These are phyloP conservation scores for Harpalus rubripes DNA, from an alignment of 2,888 invertebrate species.

Conservation along the genomic window DNA sequence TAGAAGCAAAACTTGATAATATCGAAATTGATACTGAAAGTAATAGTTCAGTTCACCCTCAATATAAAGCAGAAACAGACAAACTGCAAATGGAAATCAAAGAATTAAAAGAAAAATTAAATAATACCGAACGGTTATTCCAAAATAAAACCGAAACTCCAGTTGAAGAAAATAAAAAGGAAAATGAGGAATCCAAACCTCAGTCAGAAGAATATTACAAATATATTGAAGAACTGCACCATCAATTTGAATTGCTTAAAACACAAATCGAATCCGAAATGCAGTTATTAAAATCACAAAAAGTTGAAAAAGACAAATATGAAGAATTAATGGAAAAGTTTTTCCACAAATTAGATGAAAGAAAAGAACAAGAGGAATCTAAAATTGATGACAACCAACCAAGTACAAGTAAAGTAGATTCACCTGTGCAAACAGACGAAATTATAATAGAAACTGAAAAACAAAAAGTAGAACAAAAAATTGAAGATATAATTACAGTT, in stretches of 20 bases:
- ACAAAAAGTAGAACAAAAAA: slow-evolving; percentile 8
- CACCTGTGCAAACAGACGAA: slow-evolving; percentile 66
- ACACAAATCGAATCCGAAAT: slow-evolving; percentile 75
- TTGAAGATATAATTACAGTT: slow-evolving; percentile 13
- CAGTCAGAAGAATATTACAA: slow-evolving; percentile 67
- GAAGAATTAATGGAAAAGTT: slow-evolving; percentile 78
- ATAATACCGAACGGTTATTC: slow-evolving; percentile 81
- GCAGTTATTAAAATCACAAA: slow-evolving; percentile 79
- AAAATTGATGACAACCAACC: slow-evolving; percentile 68
- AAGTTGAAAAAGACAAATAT: slow-evolving; percentile 79
- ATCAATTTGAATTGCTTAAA: slow-evolving; percentile 75
- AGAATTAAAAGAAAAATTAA: slow-evolving; percentile 82
- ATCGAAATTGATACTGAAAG: slow-evolving; percentile 38
- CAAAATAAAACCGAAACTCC: slow-evolving; percentile 71
- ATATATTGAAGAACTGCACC: slow-evolving; percentile 72
- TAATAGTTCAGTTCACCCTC: slow-evolving; percentile 73
- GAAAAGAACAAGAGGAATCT: slow-evolving; percentile 70
- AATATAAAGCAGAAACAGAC: slow-evolving; percentile 80
- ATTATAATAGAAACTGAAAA: slow-evolving; percentile 39
- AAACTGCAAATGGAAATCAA: slow-evolving; percentile 84
- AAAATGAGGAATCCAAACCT: slow-evolving; percentile 67
- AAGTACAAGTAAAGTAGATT: slow-evolving; percentile 68
- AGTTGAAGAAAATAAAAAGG: slow-evolving; percentile 66
- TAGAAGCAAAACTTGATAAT: slow-evolving; percentile 67
- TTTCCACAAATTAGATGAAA: slow-evolving; percentile 70